Evolutionary conservation across 2,888 invertebrate species (phyloP).

Genomic region (Cerastoderma edule): DNA sequence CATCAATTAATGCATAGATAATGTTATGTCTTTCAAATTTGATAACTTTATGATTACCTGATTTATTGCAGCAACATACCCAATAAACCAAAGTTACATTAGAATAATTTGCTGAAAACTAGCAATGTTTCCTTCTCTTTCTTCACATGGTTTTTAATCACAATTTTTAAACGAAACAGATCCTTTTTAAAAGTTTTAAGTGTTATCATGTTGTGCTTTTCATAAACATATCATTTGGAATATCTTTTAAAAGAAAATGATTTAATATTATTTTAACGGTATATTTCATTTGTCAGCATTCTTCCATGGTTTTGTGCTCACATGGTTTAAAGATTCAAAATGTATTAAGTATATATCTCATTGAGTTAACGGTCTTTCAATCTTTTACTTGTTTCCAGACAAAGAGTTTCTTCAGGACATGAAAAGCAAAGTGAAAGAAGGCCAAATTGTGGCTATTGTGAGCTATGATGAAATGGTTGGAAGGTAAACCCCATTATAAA

Average conservation of each 20-base stretch:
- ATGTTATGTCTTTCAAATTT: too few species aligned
- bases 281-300: background rate
- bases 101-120: too few species aligned
- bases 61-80: too few species aligned
- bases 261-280: background rate
- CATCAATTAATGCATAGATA: too few species aligned
- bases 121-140: too few species aligned
- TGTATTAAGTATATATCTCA: background rate
- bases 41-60: too few species aligned
- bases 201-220: too few species aligned
- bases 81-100: too few species aligned
- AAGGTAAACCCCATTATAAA: slow-evolving; percentile 63
- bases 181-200: too few species aligned
- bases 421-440: slow-evolving; percentile 74
- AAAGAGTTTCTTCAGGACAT: slow-evolving; percentile 75
- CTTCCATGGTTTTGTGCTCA: background rate
- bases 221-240: background rate
- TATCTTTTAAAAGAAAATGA: background rate
- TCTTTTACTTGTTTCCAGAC: slow-evolving; percentile 64
- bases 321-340: background rate
- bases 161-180: too few species aligned
- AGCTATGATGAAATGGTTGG: slow-evolving; percentile 81
- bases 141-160: too few species aligned
- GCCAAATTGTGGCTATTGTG: slow-evolving; percentile 74
- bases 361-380: background rate